Percentiles rank a stretch among this genome's conserved stretches.
phyloP scores from a whole-genome alignment of 2,113 vertebrate species.

The Excalfactoria chinensis region DNA sequence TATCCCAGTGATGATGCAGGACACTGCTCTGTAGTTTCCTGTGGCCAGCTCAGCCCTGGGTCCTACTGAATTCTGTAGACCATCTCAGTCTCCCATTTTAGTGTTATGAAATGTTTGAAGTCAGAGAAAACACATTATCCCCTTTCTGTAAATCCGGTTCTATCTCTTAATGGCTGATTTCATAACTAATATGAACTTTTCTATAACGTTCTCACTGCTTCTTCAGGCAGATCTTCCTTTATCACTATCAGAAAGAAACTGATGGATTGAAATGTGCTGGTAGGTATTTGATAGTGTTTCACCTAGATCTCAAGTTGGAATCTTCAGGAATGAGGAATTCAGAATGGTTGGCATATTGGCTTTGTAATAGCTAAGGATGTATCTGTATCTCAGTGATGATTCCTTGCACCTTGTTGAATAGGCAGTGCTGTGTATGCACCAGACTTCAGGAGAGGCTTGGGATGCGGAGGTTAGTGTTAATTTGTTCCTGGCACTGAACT shows the following conservation, averaged over 20 bases:
- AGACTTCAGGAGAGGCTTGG: neutral
- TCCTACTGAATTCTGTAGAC: neutral
- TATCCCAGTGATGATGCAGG: neutral
- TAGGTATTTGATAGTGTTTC: neutral
- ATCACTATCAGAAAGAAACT: neutral
- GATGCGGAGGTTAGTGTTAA: neutral
- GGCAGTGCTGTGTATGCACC: neutral
- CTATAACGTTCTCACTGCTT: neutral
- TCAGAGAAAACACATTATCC: neutral
- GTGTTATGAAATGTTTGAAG: neutral
- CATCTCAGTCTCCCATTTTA: neutral
- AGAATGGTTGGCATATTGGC: neutral
- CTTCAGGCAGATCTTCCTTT: neutral
- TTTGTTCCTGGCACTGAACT: neutral
- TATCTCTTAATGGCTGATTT: neutral
- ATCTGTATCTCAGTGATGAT: neutral
- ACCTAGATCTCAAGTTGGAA: neutral
- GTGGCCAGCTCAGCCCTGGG: too few species aligned
- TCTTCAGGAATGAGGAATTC: neutral
- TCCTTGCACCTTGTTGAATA: neutral
- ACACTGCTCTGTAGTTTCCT: neutral
- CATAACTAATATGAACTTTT: neutral
- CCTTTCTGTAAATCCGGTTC: neutral
- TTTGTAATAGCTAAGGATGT: neutral
- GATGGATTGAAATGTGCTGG: neutral